Percentiles rank a stretch among this genome's conserved stretches.
phyloP scores from a whole-genome alignment of 2,888 invertebrate genomes.

The Amiota communis region DNA sequence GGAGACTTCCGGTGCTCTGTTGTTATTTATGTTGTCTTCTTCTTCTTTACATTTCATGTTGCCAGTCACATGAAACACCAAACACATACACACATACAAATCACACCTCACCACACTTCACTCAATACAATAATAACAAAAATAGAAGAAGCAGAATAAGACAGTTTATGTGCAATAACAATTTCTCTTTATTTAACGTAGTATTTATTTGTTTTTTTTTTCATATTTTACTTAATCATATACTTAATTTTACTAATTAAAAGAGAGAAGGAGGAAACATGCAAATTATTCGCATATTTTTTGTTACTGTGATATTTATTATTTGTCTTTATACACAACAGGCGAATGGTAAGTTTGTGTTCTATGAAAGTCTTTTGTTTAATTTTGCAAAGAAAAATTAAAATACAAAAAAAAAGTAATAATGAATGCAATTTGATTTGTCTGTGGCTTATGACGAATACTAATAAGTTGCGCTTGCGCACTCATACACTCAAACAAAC shows the following conservation, averaged over 20 bases:
- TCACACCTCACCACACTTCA: too few species aligned
- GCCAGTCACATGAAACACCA: too few species aligned
- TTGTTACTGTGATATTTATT: slow-evolving; percentile 56
- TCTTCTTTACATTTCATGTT: too few species aligned
- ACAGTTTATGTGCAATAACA: too few species aligned
- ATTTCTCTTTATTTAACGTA: not conserved
- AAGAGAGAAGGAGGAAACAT: slow-evolving; percentile 32
- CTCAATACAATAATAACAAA: too few species aligned
- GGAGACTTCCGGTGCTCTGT: too few species aligned
- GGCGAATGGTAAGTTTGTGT: slow-evolving; percentile 52
- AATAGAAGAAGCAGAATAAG: too few species aligned
- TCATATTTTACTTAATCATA: slow-evolving; percentile 57
- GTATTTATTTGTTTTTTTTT: slow-evolving; percentile 47
- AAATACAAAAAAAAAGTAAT: not conserved
- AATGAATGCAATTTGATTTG: slow-evolving; percentile 31
- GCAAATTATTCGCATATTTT: slow-evolving; percentile 44
- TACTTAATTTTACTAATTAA: too few species aligned
- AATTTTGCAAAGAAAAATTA: not conserved
- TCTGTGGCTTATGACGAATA: slow-evolving; percentile 25
- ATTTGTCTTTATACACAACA: slow-evolving; percentile 44
- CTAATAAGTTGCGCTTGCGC: slow-evolving; percentile 33
- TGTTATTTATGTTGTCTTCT: too few species aligned
- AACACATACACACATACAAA: too few species aligned
- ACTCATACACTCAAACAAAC: not conserved
- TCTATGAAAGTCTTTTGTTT: slow-evolving; percentile 54